Conservation (phyloP, 1,140 invertebrate genomes). For the Drosophila erecta region DNA sequence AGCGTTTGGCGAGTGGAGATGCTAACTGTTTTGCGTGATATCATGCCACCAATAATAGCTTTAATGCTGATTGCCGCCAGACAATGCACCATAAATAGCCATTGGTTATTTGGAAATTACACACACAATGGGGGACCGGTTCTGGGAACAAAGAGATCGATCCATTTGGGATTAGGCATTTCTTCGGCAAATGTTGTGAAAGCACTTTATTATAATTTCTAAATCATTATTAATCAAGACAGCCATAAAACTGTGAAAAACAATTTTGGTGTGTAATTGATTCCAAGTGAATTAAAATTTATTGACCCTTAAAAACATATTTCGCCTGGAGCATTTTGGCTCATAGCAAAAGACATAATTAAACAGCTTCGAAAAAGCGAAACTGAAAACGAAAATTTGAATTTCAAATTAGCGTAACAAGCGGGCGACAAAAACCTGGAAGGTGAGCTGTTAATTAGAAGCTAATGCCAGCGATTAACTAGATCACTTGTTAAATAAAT, state of each 20-base stretch:
- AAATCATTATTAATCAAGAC: neutral
- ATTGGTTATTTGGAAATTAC: constrained; percentile 37
- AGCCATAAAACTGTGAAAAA: neutral
- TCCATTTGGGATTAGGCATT: constrained; percentile 9
- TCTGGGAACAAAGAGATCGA: constrained; percentile 27
- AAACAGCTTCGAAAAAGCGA: constrained; percentile 18
- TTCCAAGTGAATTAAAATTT: neutral
- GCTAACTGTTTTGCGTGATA: constrained; percentile 33
- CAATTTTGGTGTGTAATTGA: no score
- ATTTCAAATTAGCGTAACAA: constrained; percentile 44
- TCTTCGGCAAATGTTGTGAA: constrained; percentile 1
- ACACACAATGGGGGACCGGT: constrained; percentile 47
- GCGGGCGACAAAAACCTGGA: constrained; percentile 16
- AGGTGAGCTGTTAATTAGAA: constrained; percentile 38
- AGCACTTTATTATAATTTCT: neutral
- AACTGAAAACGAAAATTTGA: constrained; percentile 27
- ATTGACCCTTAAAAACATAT: constrained; percentile 26
- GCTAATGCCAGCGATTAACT: constrained; percentile 7
- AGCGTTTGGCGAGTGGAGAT: constrained; percentile 64
- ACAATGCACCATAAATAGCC: constrained; percentile 45
- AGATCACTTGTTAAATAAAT: constrained; percentile 45
- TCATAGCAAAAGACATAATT: constrained; percentile 32
- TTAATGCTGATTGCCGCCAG: constrained; percentile 27
- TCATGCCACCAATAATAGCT: constrained; percentile 36
- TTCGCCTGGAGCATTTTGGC: neutral